Conservation (phyloP, 2,113 vertebrate genomes). For the Cyanoramphus novaezelandiae region DNA sequence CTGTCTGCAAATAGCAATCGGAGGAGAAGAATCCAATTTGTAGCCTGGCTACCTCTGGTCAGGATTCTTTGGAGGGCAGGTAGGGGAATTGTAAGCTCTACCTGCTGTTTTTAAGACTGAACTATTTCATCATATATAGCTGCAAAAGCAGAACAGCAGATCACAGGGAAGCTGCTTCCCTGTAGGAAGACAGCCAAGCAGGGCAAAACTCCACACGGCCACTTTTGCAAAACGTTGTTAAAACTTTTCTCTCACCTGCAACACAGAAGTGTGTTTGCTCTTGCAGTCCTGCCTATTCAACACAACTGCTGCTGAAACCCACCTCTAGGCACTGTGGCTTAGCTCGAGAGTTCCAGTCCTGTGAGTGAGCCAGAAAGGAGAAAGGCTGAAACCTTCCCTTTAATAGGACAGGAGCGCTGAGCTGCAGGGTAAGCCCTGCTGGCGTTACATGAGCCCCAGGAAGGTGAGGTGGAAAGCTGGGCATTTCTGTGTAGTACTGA, state of each 20-base stretch:
- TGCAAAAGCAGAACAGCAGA: neutral
- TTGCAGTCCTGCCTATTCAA: neutral
- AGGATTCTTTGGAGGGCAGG: neutral
- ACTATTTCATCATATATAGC: neutral
- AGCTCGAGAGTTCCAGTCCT: neutral
- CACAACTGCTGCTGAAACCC: neutral
- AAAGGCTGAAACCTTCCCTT: neutral
- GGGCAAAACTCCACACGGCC: neutral
- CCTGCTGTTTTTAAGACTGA: neutral
- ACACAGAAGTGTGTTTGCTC: neutral
- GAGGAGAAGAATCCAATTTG: neutral
- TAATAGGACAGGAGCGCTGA: accelerated
- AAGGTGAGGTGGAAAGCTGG: neutral
- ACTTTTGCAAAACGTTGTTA: neutral
- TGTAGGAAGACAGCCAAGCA: neutral
- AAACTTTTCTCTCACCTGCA: neutral
- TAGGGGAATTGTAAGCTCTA: neutral
- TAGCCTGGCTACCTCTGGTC: neutral
- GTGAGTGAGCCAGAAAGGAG: accelerated
- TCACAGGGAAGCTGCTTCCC: neutral
- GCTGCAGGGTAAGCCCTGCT: neutral
- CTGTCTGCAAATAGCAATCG: neutral
- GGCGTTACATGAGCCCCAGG: accelerated
- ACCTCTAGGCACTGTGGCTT: neutral
- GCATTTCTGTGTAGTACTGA: neutral